phyloP scores from a whole-genome alignment of 2,797 vertebrate species.

The Gephyroberyx darwinii region DNA sequence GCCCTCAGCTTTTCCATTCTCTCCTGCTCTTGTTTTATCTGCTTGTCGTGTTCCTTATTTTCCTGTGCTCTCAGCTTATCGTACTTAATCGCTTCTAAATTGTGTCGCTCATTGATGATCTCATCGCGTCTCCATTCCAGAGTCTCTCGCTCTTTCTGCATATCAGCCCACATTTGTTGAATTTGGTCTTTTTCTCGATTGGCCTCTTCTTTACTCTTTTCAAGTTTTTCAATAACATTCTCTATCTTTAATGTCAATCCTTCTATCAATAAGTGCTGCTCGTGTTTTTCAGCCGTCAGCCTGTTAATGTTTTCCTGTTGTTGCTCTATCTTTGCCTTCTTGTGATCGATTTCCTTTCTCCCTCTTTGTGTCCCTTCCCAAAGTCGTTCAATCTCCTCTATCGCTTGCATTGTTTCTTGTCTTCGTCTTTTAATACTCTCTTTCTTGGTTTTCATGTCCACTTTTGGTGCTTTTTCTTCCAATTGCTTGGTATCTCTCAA shows the following conservation, averaged over 20 bases:
- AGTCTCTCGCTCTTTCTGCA: conserved; percentile 57
- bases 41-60: conserved; percentile 23
- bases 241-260: conserved; percentile 50
- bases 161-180: conserved; percentile 56
- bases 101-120: conserved; percentile 53
- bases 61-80: conserved; percentile 34
- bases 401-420: conserved; percentile 49
- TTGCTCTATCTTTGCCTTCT: conserved; percentile 57
- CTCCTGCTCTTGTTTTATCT: conserved; percentile 28
- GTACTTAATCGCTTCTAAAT: conserved; percentile 45
- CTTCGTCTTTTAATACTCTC: conserved; percentile 61
- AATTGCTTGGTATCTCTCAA: conserved; percentile 42
- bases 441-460: conserved; percentile 43
- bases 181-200: conserved; percentile 58
- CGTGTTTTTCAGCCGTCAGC: conserved; percentile 60
- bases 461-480: conserved; percentile 34
- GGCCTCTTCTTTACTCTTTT: conserved; percentile 49
- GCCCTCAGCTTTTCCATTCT: conserved; percentile 35
- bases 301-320: conserved; percentile 64
- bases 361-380: conserved; percentile 61
- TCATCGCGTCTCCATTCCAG: conserved; percentile 47
- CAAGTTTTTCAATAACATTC: conserved; percentile 43
- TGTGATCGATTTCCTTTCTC: conserved; percentile 45
- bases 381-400: conserved; percentile 67
- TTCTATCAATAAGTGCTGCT: conserved; percentile 49